Evolutionary conservation across 2,113 vertebrate genomes (phyloP).

Genomic region (Cryptomyrus ogoouensis): DNA sequence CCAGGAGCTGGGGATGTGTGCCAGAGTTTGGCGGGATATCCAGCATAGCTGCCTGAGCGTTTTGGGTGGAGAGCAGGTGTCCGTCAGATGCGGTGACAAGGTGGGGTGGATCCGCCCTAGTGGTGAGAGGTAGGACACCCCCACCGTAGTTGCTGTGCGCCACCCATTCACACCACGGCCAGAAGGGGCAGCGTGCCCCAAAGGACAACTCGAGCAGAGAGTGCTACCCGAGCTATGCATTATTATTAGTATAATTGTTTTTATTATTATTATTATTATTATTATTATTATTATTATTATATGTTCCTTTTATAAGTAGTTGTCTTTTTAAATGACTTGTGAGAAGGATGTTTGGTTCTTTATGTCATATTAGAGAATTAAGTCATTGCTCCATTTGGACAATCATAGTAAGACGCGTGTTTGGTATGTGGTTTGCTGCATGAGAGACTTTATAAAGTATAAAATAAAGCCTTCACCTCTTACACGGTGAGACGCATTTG

Average conservation of each 20-base stretch:
- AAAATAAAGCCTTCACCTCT: background rate
- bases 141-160: background rate
- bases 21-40: background rate
- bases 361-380: background rate
- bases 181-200: background rate
- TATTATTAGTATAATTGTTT: background rate
- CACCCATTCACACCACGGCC: background rate
- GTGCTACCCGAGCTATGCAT: background rate
- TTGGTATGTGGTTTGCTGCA: background rate
- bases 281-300: background rate
- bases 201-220: background rate
- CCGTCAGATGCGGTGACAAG: background rate
- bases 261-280: background rate
- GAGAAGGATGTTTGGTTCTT: background rate
- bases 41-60: background rate
- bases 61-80: background rate
- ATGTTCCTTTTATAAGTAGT: background rate
- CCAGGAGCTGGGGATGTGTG: background rate
- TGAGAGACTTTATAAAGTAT: background rate
- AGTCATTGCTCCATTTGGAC: background rate
- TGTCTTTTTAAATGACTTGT: background rate
- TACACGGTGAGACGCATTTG: background rate
- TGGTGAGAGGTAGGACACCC: background rate
- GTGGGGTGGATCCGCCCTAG: background rate
- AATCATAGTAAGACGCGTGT: background rate